Evolutionary conservation across 2,113 vertebrate genomes (phyloP).

Genomic region (Platichthys stellatus): DNA sequence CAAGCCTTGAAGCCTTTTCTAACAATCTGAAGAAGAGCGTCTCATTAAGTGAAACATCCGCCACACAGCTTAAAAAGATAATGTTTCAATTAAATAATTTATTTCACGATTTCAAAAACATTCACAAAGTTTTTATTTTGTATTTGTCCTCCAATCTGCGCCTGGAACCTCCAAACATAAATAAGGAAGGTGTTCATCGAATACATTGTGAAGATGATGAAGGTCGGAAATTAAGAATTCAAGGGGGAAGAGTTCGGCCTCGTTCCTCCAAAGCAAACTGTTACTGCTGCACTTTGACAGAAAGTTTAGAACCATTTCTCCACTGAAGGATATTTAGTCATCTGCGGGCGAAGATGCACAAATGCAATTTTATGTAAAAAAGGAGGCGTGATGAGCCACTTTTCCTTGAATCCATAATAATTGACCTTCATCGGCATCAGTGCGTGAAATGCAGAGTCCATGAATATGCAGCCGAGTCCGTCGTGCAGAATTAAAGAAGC

Average conservation of each 20-base stretch:
- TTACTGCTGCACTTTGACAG: conserved; percentile 50
- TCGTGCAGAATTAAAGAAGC: conserved; percentile 18
- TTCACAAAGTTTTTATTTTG: not conserved
- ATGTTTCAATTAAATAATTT: no score
- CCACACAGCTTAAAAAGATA: no score
- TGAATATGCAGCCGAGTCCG: conserved; percentile 26
- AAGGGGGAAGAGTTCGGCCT: conserved; percentile 24
- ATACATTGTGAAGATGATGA: conserved; percentile 13
- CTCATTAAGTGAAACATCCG: no score
- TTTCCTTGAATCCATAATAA: conserved; percentile 59
- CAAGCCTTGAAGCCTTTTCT: not conserved
- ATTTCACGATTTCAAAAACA: no score
- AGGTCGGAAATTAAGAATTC: conserved; percentile 52
- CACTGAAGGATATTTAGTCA: not conserved
- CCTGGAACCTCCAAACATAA: not conserved
- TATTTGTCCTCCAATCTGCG: not conserved
- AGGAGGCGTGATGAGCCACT: conserved; percentile 44
- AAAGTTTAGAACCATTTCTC: conserved; percentile 28
- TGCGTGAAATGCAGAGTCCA: conserved; percentile 19
- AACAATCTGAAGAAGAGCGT: not conserved
- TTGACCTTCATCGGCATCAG: conserved; percentile 57
- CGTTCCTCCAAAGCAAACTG: conserved; percentile 27
- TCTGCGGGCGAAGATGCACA: conserved; percentile 38
- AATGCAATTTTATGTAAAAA: conserved; percentile 57
- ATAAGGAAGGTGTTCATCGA: not conserved